phyloP scores from a whole-genome alignment of 2,797 vertebrate genomes.

The Sebastes nivosus region DNA sequence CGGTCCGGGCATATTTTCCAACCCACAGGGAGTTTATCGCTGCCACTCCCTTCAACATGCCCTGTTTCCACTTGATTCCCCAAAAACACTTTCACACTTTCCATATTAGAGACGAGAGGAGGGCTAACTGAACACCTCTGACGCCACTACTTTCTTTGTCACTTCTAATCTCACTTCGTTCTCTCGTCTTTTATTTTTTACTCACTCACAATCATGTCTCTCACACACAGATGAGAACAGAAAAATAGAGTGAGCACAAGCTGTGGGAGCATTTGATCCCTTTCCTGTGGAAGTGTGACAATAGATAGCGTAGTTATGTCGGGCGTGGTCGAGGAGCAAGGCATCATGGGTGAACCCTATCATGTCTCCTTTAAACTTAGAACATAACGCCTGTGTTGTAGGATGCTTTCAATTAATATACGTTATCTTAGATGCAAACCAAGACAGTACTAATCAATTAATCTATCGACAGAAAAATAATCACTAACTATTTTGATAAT shows the following conservation, averaged over 20 bases:
- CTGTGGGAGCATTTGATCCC: slow-evolving; percentile 26
- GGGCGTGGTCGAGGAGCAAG: slow-evolving; percentile 20
- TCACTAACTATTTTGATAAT: background rate
- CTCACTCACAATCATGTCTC: no score
- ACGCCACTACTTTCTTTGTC: background rate
- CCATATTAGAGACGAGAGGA: slow-evolving; percentile 38
- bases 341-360: slow-evolving; percentile 19
- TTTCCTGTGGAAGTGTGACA: slow-evolving; percentile 47
- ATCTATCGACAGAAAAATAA: background rate
- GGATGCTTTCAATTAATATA: background rate
- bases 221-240: background rate
- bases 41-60: slow-evolving; percentile 55
- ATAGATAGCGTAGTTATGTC: slow-evolving; percentile 1
- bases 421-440: background rate
- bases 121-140: slow-evolving; percentile 11
- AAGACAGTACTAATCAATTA: background rate
- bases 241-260: background rate
- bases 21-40: slow-evolving; percentile 38
- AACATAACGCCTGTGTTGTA: background rate
- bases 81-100: slow-evolving; percentile 46
- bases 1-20: slow-evolving; percentile 61
- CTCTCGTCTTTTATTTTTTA: background rate
- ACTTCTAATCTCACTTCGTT: background rate
- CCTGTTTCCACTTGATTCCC: slow-evolving; percentile 56
- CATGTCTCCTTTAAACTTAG: background rate